Evolutionary conservation across 2,888 invertebrate species (phyloP), one percentile per base, ranked within the genome.

Genomic region (Drosophila putrida): DNA sequence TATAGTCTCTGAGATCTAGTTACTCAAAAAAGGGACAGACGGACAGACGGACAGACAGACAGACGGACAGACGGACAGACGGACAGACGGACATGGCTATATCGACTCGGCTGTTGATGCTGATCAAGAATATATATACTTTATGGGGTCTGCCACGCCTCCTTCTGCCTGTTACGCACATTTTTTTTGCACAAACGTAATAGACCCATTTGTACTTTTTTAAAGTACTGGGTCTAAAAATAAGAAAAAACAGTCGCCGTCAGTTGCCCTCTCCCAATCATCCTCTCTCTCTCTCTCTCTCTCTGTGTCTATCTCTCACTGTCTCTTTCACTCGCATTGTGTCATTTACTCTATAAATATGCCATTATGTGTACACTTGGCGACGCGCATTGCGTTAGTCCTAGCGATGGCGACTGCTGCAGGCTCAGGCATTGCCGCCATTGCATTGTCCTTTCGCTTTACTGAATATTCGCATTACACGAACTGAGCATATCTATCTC

Each of bases 291-390:
- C 27, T 13, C 35, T 28, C 31, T 39, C 46, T 38, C 43, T 27
- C 38, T 35, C 47, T 36, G 33, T n/a, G n/a, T n/a, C n/a, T n/a
- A n/a, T n/a, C 28, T 13, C n/a, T 35, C 35, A 11, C 53, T 49
- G 4, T 54, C 51, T 35, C 61, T 53, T 25, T 69, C 62, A 41
- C 43, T 38, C 55, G 2, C 33, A 57, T 63, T 66, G 71, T 61
- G 51, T 64, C 76, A 58, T 63, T 70, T 51, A 83, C 80, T 62
- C 72, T 83, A 87, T 84, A 83, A 83, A 83, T 83, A 84, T 84
- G 82, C 87, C 84, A 84, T 84, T 84, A 84, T 84, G 82, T 82
- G 71, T 84, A 78, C 84, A 71, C 80, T 75, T 75, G 82, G 80
- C 76, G 71, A 78, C 71, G 80, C 73, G 80, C 87, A 78, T 65